Percentiles rank a stretch among this genome's conserved stretches.
These are phyloP conservation scores for Hypothenemus hampei DNA, from an alignment of 1,140 invertebrate species.

Conservation along the genomic window DNA sequence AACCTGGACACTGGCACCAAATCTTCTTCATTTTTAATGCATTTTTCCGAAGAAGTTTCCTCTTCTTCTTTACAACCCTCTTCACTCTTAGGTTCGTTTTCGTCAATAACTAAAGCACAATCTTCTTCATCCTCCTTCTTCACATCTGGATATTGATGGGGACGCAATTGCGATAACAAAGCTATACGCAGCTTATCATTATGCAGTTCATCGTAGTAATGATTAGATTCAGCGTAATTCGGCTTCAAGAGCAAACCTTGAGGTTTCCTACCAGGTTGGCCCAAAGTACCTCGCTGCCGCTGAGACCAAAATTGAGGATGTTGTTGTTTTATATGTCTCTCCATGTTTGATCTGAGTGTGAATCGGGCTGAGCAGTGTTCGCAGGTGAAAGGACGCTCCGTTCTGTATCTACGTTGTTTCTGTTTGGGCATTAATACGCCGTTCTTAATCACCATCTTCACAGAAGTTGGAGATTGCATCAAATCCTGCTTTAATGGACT, in stretches of 20 bases:
- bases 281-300: constrained; percentile 55
- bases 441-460: constrained; percentile 87
- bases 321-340: constrained; percentile 88
- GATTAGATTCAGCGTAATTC: constrained; percentile 36
- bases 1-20: constrained; percentile 71
- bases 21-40: constrained; percentile 52
- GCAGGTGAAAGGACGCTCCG: constrained; percentile 85
- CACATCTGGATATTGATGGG: constrained; percentile 29
- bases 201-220: constrained; percentile 26
- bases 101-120: constrained; percentile 64
- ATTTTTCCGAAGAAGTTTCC: constrained; percentile 35
- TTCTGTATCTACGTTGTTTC: constrained; percentile 83
- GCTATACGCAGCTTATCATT: constrained; percentile 72
- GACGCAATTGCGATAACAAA: constrained; percentile 67
- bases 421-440: constrained; percentile 84
- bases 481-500: constrained; percentile 40
- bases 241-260: constrained; percentile 31
- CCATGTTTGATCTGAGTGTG: constrained; percentile 88
- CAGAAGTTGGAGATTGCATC: constrained; percentile 54
- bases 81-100: constrained; percentile 46
- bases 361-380: constrained; percentile 85
- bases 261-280: constrained; percentile 49
- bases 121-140: constrained; percentile 57
- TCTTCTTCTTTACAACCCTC: constrained; percentile 16
- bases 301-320: constrained; percentile 85